A percentile compares a stretch with the other conserved stretches of the same genome.
Evolutionary conservation across 1,140 invertebrate genomes (phyloP).

Genomic region (Leptestheria dahalacensis): DNA sequence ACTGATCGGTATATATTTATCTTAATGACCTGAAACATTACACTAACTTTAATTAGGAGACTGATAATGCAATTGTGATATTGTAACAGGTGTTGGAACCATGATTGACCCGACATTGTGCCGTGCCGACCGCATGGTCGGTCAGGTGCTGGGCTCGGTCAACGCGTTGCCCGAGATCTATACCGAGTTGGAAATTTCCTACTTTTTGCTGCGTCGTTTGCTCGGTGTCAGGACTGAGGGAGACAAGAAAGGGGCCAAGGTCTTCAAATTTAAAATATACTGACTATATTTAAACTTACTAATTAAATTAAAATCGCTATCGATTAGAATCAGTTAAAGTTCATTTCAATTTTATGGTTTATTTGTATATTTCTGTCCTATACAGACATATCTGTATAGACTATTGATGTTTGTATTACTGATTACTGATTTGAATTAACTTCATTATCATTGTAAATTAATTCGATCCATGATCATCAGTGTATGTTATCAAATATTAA

Average conservation of each 20-base stretch:
- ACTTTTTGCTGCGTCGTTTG: conserved; percentile 85
- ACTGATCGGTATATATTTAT: conserved; percentile 53
- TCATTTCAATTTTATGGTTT: not conserved
- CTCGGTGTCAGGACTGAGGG: conserved; percentile 96
- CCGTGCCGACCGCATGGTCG: conserved; percentile 92
- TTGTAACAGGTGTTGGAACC: conserved; percentile 85
- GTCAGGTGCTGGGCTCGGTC: conserved; percentile 95
- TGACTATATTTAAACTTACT: not conserved
- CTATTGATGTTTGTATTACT: no score
- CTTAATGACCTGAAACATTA: conserved; percentile 3
- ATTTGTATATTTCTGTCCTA: no score
- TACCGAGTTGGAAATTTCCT: conserved; percentile 95
- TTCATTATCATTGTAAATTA: no score
- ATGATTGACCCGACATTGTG: conserved; percentile 98
- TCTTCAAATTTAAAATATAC: no score
- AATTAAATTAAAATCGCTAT: no score
- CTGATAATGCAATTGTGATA: no score
- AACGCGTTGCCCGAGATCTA: conserved; percentile 93
- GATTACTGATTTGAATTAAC: no score
- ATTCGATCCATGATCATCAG: no score
- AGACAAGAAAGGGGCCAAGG: conserved; percentile 96
- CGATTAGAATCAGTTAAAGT: no score
- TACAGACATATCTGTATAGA: no score
- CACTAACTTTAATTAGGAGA: not conserved
- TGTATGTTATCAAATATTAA: no score